Percentiles rank a stretch among this genome's conserved stretches.
Conservation (phyloP, 2,888 invertebrate genomes). For the Ferrisia virgata region DNA sequence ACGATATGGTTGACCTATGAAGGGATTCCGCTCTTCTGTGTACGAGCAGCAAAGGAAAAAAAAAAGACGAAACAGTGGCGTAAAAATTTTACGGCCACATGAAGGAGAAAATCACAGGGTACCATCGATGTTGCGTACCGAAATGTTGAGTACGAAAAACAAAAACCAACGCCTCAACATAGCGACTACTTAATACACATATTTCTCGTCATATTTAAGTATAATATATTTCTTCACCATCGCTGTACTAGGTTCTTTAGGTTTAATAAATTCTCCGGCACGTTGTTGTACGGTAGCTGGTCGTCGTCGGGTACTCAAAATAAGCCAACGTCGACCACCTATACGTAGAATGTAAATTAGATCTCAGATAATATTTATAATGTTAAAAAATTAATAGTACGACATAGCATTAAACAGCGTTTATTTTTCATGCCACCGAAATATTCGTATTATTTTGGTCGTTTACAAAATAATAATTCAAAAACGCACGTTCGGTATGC, state of each 20-base stretch:
- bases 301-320: neutral
- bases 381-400: conserved; percentile 29
- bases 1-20: neutral
- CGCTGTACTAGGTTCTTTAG: too few relatives aligned
- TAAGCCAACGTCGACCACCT: neutral
- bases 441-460: conserved; percentile 17
- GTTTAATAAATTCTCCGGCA: neutral
- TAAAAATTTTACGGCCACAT: neutral
- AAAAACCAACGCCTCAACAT: neutral
- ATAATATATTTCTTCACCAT: neutral
- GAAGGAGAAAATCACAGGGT: neutral
- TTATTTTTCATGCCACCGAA: conserved; percentile 8
- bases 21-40: neutral
- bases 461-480: conserved; percentile 19
- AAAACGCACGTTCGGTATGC: neutral
- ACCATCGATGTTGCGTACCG: neutral
- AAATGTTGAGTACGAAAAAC: neutral
- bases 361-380: conserved; percentile 25
- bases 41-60: neutral
- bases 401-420: conserved; percentile 11
- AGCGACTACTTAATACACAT: neutral
- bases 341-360: conserved; percentile 13
- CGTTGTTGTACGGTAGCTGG: neutral
- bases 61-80: neutral
- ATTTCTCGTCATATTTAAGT: neutral